Evolutionary conservation across 2,797 vertebrate species (phyloP), one percentile per base, ranked within the genome.

Genomic region (Sebastes taczanowskii): DNA sequence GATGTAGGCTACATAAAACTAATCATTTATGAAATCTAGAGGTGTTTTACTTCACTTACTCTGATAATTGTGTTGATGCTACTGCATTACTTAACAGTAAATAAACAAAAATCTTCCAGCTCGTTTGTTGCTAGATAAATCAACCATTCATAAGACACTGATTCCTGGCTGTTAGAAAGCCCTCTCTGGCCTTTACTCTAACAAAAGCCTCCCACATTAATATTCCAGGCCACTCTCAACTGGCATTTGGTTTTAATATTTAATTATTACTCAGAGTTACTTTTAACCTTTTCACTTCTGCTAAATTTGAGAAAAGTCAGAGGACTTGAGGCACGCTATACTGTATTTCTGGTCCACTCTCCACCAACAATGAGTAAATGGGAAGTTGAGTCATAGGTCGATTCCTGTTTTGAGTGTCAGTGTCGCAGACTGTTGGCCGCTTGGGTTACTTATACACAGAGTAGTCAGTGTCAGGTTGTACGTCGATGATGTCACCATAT

Each of bases 401-500:
- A 23, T 27, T 58, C 22, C 11, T 5, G 42, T 81, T 87, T 81
- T 66, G 58, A 42, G 73, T 79, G 78, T 81, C 35, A 5, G 18
- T 42, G 78, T 23, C 4, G 9, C 11, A 56, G 49, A 62, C 63
- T 9, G 78, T 60, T 0, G 16, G 38, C 32, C 23, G 53, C 78
- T 86, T 18, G 1, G 53, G 86, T 84, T 89, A 32, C 87, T 79
- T 27, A 23, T 56, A 52, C 67, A 62, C 66, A 56, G 30, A 66
- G 61, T 18, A 3, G 32, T 77, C 56, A 23, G 81, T 35, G 72
- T 85, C 53, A 3, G 35, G 52, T 72, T 80, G 71, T 75, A 38
- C 25, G 2, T 49, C 5, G 71, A 30, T 86, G 84, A 87, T 74
- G 81, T 91, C 86, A 86, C 62, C 46, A 4, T 62, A 9, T 32